Evolutionary conservation across 2,113 vertebrate species (phyloP).

Genomic region (Notarius quadriscutis): DNA sequence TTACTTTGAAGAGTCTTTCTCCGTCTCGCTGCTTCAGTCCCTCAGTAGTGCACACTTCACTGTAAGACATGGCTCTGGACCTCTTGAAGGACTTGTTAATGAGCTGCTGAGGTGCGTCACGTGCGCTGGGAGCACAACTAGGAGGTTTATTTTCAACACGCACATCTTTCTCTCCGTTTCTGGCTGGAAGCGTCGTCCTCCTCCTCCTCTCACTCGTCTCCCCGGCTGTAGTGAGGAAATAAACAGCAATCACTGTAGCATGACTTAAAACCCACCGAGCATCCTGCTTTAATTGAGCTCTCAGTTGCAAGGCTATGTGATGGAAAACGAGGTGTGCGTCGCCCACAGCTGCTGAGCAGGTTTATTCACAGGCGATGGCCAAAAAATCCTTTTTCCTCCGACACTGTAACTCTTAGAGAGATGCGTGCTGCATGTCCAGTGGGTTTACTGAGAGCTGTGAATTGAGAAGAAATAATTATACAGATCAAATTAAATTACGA

Average conservation of each 20-base stretch:
- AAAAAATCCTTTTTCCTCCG: background rate
- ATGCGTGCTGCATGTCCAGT: background rate
- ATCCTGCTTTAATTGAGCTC: constrained; percentile 53
- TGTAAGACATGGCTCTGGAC: background rate
- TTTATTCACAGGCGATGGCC: constrained; percentile 24
- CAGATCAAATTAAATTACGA: background rate
- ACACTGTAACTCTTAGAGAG: background rate
- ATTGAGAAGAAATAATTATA: background rate
- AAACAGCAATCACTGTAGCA: constrained; percentile 54
- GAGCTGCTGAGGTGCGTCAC: constrained; percentile 5
- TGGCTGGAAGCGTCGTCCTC: background rate
- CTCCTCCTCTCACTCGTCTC: background rate
- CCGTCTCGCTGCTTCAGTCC: background rate
- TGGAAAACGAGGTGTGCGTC: constrained; percentile 38
- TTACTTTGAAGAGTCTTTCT: background rate
- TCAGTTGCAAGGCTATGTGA: constrained; percentile 44
- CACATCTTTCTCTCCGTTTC: background rate
- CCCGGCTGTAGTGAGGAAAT: constrained; percentile 36
- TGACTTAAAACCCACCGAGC: constrained; percentile 52
- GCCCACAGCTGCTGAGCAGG: constrained; percentile 22
- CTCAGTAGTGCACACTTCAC: background rate
- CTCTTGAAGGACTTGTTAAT: constrained; percentile 23
- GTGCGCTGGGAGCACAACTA: background rate
- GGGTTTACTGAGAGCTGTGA: background rate
- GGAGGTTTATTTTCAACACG: background rate